Conservation (phyloP, 2,888 invertebrate genomes). For the Andricus curvator region DNA sequence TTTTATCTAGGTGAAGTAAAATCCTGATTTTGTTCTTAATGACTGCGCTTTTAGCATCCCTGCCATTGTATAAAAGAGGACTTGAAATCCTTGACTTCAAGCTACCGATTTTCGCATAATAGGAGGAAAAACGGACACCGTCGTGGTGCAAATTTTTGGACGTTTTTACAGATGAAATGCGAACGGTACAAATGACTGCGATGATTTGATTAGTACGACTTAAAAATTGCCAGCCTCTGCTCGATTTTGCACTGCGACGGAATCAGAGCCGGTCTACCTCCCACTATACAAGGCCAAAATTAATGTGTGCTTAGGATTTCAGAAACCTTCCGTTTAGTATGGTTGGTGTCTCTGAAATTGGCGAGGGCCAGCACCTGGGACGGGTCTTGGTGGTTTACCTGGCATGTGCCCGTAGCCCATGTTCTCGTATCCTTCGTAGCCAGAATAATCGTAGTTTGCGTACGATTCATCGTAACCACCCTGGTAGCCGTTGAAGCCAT, state of each 20-base stretch:
- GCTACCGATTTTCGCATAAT: conserved; percentile 44
- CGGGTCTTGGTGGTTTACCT: conserved; percentile 75
- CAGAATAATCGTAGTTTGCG: conserved; percentile 76
- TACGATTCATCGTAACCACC: conserved; percentile 77
- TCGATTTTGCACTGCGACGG: conserved; percentile 28
- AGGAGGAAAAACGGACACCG: conserved; percentile 50
- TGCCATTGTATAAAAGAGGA: conserved; percentile 43
- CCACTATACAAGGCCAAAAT: conserved; percentile 57
- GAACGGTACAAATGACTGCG: conserved; percentile 11
- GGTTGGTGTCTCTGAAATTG: conserved; percentile 78
- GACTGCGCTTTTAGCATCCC: conserved; percentile 32
- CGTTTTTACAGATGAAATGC: conserved; percentile 28
- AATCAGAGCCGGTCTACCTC: conserved; percentile 57
- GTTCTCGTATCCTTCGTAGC: conserved; percentile 75
- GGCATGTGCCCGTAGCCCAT: conserved; percentile 70
- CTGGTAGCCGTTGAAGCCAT: conserved; percentile 72
- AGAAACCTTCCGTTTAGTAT: conserved; percentile 65
- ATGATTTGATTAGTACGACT: conserved; percentile 11
- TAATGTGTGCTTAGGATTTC: conserved; percentile 18
- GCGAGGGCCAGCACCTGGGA: conserved; percentile 75
- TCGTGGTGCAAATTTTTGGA: background rate
- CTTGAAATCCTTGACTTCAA: conserved; percentile 32
- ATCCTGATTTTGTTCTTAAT: conserved; percentile 2
- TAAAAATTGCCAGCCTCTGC: conserved; percentile 27
- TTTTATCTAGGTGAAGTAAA: conserved; percentile 19